phyloP scores from a whole-genome alignment of 2,797 vertebrate genomes.

The Phylloscopus collybita region DNA sequence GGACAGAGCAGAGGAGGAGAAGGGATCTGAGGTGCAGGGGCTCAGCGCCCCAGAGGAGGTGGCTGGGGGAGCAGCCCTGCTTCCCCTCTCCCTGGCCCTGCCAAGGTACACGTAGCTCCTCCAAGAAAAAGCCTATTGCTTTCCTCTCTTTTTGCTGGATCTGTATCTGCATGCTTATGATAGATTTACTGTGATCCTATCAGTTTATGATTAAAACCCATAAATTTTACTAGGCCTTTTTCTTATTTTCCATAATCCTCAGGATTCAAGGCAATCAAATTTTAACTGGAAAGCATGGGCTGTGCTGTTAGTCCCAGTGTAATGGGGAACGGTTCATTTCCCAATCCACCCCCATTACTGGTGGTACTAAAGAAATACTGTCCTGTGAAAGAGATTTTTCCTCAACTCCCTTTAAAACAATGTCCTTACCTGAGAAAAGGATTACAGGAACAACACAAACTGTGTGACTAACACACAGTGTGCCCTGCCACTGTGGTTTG shows the following conservation, averaged over 20 bases:
- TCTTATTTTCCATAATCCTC: conserved; percentile 49
- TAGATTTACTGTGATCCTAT: conserved; percentile 52
- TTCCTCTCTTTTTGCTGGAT: background rate
- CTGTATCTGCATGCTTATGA: background rate
- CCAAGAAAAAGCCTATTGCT: background rate
- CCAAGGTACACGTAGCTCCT: background rate
- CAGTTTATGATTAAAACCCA: conserved; percentile 60
- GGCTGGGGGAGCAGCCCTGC: background rate
- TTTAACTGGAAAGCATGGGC: conserved; percentile 24
- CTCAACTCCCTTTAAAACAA: conserved; percentile 31
- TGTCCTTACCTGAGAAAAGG: background rate
- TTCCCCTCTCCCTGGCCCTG: background rate
- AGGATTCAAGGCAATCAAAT: conserved; percentile 54
- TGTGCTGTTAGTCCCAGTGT: background rate
- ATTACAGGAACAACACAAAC: background rate
- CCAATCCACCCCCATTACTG: background rate
- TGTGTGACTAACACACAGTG: background rate
- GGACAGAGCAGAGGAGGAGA: background rate
- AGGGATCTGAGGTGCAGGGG: background rate
- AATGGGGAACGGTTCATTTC: background rate
- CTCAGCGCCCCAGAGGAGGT: background rate
- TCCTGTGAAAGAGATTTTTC: conserved; percentile 18
- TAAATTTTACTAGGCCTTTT: conserved; percentile 58
- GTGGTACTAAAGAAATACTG: conserved; percentile 40
- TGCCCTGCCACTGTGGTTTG: background rate